These are phyloP conservation scores for Leuctra nigra DNA, from an alignment of 2,888 invertebrate species.

Conservation along the genomic window DNA sequence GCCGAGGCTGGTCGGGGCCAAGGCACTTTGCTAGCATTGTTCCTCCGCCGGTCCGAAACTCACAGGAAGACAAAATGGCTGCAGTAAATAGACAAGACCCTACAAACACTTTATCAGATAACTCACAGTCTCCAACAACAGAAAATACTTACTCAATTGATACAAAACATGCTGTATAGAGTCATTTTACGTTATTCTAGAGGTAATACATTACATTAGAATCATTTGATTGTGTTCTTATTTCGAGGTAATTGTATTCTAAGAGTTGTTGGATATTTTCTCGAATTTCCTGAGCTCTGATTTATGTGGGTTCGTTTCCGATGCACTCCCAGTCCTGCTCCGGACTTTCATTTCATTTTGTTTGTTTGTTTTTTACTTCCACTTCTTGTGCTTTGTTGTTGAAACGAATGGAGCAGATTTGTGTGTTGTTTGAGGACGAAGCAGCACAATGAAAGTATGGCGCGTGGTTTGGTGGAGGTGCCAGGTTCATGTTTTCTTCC, in stretches of 20 bases:
- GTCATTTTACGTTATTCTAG: not conserved
- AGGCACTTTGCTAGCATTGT: slow-evolving; percentile 18
- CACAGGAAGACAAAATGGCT: slow-evolving; percentile 9
- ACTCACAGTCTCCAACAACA: not conserved
- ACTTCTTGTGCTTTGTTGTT: no score
- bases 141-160: slow-evolving; percentile 10
- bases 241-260: slow-evolving; percentile 7
- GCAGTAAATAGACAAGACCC: slow-evolving; percentile 17
- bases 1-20: not conserved
- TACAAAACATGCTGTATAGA: not conserved
- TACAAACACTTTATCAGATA: slow-evolving; percentile 13
- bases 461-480: no score
- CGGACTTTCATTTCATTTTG: no score
- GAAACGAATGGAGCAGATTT: no score
- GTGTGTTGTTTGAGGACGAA: no score
- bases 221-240: not conserved
- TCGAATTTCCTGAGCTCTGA: not conserved
- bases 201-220: slow-evolving; percentile 1
- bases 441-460: no score
- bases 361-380: no score
- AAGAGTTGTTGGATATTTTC: slow-evolving; percentile 3
- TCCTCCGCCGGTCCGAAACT: not conserved
- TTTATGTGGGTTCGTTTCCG: not conserved
- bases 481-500: no score
- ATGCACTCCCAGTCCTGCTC: not conserved